These are phyloP conservation scores for Syngnathus acus DNA, from an alignment of 2,797 vertebrate species.

Conservation along the genomic window DNA sequence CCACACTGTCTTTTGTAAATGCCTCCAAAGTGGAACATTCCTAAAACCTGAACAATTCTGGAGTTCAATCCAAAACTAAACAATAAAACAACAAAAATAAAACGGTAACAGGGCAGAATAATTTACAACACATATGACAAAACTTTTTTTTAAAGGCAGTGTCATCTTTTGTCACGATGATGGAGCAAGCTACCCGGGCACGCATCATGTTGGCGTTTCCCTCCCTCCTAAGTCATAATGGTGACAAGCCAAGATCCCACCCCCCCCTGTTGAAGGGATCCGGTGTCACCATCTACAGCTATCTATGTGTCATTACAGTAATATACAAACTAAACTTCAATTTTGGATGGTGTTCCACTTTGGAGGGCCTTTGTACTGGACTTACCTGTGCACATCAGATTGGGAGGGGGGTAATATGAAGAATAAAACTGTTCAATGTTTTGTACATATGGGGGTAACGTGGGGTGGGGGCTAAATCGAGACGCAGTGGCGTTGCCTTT, in stretches of 20 bases:
- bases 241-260: neutral
- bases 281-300: neutral
- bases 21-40: neutral
- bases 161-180: too few species aligned
- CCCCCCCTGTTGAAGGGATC: neutral
- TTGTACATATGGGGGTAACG: constrained; percentile 24
- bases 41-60: neutral
- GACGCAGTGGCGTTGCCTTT: neutral
- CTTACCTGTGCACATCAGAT: neutral
- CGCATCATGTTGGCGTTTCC: neutral
- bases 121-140: neutral
- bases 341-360: neutral
- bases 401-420: neutral
- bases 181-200: neutral
- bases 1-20: too few species aligned
- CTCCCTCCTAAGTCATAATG: neutral
- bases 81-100: neutral
- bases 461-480: too few species aligned
- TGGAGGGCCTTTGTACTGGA: neutral
- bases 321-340: neutral
- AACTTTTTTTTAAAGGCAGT: too few species aligned
- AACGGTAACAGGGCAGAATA: neutral
- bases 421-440: constrained; percentile 19
- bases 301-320: neutral
- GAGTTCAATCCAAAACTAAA: neutral